Evolutionary conservation across 2,888 invertebrate species (phyloP).

Genomic region (Masnerella sp.): DNA sequence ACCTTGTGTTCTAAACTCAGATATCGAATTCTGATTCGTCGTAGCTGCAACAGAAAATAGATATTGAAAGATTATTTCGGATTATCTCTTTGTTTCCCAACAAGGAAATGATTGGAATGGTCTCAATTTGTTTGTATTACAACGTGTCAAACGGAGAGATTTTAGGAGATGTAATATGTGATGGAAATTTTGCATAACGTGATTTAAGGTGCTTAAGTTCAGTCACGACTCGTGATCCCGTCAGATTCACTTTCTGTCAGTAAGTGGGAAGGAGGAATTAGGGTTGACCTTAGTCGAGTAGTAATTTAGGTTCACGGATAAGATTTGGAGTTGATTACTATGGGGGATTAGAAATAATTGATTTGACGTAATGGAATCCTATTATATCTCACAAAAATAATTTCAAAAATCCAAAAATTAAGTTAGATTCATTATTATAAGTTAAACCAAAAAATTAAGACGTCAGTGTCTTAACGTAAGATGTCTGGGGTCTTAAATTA

Average conservation of each 20-base stretch:
- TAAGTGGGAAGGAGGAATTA: background rate
- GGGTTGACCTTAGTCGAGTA: background rate
- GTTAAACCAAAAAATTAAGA: too few relatives aligned
- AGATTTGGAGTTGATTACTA: too few relatives aligned
- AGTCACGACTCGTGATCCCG: constrained; percentile 25
- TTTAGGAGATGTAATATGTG: background rate
- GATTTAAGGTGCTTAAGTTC: constrained; percentile 24
- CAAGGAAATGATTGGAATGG: too few relatives aligned
- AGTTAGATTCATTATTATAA: too few relatives aligned
- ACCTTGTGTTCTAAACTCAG: constrained; percentile 34
- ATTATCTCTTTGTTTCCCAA: too few relatives aligned
- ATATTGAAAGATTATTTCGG: too few relatives aligned
- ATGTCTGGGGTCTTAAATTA: too few relatives aligned
- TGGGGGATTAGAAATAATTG: too few relatives aligned
- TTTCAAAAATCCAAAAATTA: too few relatives aligned
- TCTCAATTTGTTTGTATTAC: constrained; percentile 5
- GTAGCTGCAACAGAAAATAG: constrained; percentile 21
- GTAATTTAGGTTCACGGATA: background rate
- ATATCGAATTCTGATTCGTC: constrained; percentile 25
- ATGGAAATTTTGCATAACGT: constrained; percentile 16
- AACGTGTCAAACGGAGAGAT: background rate
- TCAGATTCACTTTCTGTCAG: constrained; percentile 26
- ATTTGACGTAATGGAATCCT: too few relatives aligned
- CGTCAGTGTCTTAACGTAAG: too few relatives aligned
- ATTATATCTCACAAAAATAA: too few relatives aligned